phyloP scores from a whole-genome alignment of 1,140 invertebrate genomes.

The Temnothorax curvispinosus region DNA sequence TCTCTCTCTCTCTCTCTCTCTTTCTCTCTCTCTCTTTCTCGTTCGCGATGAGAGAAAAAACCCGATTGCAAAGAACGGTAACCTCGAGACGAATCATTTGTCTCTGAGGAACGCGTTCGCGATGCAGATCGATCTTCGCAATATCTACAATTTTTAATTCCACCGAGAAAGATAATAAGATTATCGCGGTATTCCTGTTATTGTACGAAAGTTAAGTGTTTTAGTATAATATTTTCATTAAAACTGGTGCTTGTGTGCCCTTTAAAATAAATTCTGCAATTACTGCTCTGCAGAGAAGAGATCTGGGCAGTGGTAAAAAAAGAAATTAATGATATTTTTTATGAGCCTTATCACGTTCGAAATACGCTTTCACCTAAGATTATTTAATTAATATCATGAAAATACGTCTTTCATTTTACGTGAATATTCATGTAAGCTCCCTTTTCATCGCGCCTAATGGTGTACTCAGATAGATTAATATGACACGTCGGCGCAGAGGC shows the following conservation, averaged over 20 bases:
- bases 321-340: slow-evolving; percentile 9
- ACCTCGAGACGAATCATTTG: slow-evolving; percentile 60
- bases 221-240: not conserved
- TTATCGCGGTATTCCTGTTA: not conserved
- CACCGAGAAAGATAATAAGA: not conserved
- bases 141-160: slow-evolving; percentile 34
- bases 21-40: not conserved
- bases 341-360: slow-evolving; percentile 18
- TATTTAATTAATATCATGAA: slow-evolving; percentile 50
- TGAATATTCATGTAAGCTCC: slow-evolving; percentile 52
- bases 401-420: slow-evolving; percentile 49
- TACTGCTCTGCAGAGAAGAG: not conserved
- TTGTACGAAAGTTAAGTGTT: not conserved
- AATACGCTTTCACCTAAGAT: slow-evolving; percentile 6
- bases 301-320: not conserved
- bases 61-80: slow-evolving; percentile 23
- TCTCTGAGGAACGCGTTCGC: slow-evolving; percentile 58
- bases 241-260: not conserved
- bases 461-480: slow-evolving; percentile 52
- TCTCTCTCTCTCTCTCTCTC: not conserved
- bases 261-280: slow-evolving; percentile 35
- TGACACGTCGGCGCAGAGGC: slow-evolving; percentile 35
- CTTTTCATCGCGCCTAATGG: slow-evolving; percentile 53
- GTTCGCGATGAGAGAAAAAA: slow-evolving; percentile 36
- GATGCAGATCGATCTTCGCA: slow-evolving; percentile 75